Conservation (phyloP, 2,797 vertebrate genomes). For the Thalassophryne amazonica region DNA sequence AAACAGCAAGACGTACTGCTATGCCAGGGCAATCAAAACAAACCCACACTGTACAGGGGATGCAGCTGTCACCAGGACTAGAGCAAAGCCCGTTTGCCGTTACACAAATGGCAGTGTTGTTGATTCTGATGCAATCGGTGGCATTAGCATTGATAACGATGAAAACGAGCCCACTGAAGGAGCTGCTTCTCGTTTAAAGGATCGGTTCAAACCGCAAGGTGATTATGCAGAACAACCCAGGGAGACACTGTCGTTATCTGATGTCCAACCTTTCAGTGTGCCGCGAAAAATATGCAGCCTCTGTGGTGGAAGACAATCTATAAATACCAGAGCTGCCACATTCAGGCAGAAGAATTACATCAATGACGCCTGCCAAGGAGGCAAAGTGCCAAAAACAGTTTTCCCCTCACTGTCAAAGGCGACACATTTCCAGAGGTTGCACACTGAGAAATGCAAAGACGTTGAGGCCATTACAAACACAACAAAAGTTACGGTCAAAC, state of each 20-base stretch:
- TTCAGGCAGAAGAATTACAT: slow-evolving; percentile 3
- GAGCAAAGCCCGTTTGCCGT: slow-evolving; percentile 51
- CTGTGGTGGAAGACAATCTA: slow-evolving; percentile 65
- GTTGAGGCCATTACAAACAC: slow-evolving; percentile 9
- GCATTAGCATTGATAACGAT: slow-evolving; percentile 67
- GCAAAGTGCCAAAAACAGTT: slow-evolving; percentile 27
- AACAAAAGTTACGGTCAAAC: slow-evolving; percentile 18
- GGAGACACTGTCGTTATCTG: slow-evolving; percentile 34
- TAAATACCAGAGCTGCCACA: slow-evolving; percentile 5
- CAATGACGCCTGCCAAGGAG: slow-evolving; percentile 11
- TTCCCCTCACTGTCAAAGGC: slow-evolving; percentile 2
- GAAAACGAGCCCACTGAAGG: slow-evolving; percentile 31
- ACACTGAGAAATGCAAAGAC: slow-evolving; percentile 28
- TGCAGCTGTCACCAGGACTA: slow-evolving; percentile 30
- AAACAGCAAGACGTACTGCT: slow-evolving; percentile 52
- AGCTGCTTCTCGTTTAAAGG: slow-evolving; percentile 12
- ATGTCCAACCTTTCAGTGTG: slow-evolving; percentile 31
- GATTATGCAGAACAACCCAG: slow-evolving; percentile 39
- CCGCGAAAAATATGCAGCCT: slow-evolving; percentile 65
- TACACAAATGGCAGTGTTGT: slow-evolving; percentile 79
- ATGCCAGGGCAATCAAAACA: slow-evolving; percentile 65
- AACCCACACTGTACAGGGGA: slow-evolving; percentile 54
- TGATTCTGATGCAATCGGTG: slow-evolving; percentile 75
- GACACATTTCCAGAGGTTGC: slow-evolving; percentile 10
- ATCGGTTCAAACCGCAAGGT: slow-evolving; percentile 26